A percentile compares a stretch with the other conserved stretches of the same genome.
These are phyloP conservation scores for Luehdorfia chinensis DNA, from an alignment of 1,140 invertebrate species.

Conservation along the genomic window DNA sequence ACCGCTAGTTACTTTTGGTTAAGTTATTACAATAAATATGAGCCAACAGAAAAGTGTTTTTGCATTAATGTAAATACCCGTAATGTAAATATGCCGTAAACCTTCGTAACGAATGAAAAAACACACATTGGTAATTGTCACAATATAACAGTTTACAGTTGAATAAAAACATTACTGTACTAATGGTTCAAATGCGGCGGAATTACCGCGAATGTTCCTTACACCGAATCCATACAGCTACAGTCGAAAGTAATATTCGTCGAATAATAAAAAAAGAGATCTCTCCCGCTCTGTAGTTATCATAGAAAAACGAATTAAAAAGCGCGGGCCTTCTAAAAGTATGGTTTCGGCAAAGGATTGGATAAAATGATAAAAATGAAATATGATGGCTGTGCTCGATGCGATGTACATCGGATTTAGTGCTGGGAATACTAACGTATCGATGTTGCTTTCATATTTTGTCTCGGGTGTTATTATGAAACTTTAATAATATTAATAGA, in stretches of 20 bases:
- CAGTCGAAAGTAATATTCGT: slow-evolving; percentile 57
- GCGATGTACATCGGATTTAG: slow-evolving; percentile 28
- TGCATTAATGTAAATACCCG: too few relatives aligned
- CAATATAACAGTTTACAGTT: too few relatives aligned
- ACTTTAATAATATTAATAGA: too few relatives aligned
- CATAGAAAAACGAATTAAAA: slow-evolving; percentile 69
- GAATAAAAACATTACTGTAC: too few relatives aligned
- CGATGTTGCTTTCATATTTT: slow-evolving; percentile 20
- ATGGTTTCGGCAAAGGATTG: slow-evolving; percentile 71
- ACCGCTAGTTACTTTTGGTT: too few relatives aligned
- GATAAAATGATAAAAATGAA: slow-evolving; percentile 69
- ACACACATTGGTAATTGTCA: too few relatives aligned
- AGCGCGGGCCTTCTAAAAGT: slow-evolving; percentile 53
- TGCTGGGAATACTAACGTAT: slow-evolving; percentile 18
- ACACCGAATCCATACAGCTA: slow-evolving; percentile 41
- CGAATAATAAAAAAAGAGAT: slow-evolving; percentile 49
- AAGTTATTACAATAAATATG: too few relatives aligned
- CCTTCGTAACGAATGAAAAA: too few relatives aligned
- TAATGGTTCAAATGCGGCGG: slow-evolving; percentile 16
- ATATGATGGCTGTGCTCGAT: slow-evolving; percentile 48
- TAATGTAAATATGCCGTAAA: too few relatives aligned
- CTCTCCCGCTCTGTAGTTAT: slow-evolving; percentile 41
- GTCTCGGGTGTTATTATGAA: too few relatives aligned
- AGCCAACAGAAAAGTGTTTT: too few relatives aligned
- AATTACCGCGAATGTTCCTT: slow-evolving; percentile 17